These are phyloP conservation scores for Drosophila elegans DNA, from an alignment of 1,140 invertebrate species.

Conservation along the genomic window DNA sequence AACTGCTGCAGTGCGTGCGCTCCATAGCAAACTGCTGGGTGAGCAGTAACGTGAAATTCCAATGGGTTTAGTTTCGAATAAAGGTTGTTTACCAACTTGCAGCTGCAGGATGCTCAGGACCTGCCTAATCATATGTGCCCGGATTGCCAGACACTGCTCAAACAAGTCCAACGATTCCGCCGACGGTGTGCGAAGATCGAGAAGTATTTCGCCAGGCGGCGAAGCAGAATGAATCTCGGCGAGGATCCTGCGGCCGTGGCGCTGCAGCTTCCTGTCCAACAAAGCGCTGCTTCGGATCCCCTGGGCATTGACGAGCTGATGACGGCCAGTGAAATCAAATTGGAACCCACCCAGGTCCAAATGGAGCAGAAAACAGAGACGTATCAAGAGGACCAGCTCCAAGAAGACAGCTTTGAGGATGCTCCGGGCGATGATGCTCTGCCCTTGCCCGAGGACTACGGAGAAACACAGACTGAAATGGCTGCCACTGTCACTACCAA, in stretches of 20 bases:
- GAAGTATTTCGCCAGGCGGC: constrained; percentile 43
- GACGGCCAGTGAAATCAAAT: constrained; percentile 11
- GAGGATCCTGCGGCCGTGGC: background rate
- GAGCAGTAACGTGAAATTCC: background rate
- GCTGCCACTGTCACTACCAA: background rate
- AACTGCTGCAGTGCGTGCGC: constrained; percentile 42
- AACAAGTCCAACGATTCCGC: constrained; percentile 47
- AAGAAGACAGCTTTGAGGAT: constrained; percentile 9
- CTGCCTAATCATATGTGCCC: constrained; percentile 46
- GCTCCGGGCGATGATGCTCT: constrained; percentile 8
- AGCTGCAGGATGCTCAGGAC: constrained; percentile 50
- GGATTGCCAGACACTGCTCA: constrained; percentile 54
- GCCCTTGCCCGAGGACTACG: constrained; percentile 24
- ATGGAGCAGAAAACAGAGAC: background rate
- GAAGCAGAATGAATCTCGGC: constrained; percentile 12
- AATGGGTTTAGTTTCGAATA: background rate
- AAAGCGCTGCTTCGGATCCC: constrained; percentile 34
- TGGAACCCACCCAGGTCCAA: constrained; percentile 11
- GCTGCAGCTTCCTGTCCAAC: constrained; percentile 18
- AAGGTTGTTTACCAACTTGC: background rate
- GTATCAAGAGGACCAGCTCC: constrained; percentile 7
- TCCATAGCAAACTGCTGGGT: constrained; percentile 68
- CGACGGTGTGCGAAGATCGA: constrained; percentile 64
- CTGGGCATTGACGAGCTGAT: constrained; percentile 44
- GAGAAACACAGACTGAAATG: constrained; percentile 17